A percentile compares a stretch with the other conserved stretches of the same genome.
These are phyloP conservation scores for Drosophila acutilabella DNA, from an alignment of 2,888 invertebrate species.

Conservation along the genomic window DNA sequence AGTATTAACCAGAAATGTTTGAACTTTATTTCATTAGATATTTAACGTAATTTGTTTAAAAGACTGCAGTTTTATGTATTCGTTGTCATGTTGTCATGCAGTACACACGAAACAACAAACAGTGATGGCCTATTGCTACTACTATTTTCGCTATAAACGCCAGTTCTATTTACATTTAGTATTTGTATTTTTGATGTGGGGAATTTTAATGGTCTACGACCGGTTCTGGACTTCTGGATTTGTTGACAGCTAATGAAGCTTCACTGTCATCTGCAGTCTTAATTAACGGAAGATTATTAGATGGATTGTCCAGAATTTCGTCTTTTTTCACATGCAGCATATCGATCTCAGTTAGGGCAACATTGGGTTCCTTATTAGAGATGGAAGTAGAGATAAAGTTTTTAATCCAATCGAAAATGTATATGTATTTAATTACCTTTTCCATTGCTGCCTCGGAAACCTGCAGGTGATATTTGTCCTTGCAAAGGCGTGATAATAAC, in stretches of 20 bases:
- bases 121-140: slow-evolving; percentile 15
- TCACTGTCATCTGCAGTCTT: slow-evolving; percentile 41
- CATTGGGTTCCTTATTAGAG: slow-evolving; percentile 78
- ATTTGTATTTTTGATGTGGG: slow-evolving; percentile 17
- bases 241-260: slow-evolving; percentile 9
- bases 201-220: slow-evolving; percentile 17
- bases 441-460: slow-evolving; percentile 86
- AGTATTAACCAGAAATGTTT: slow-evolving; percentile 43
- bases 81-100: slow-evolving; percentile 32
- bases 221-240: slow-evolving; percentile 31
- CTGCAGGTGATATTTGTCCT: slow-evolving; percentile 90
- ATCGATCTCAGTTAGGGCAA: slow-evolving; percentile 83
- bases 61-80: slow-evolving; percentile 32
- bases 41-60: slow-evolving; percentile 36
- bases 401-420: too few relatives aligned
- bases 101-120: slow-evolving; percentile 46
- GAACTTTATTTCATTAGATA: slow-evolving; percentile 38
- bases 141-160: slow-evolving; percentile 24
- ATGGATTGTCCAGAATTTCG: slow-evolving; percentile 65
- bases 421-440: slow-evolving; percentile 66
- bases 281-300: slow-evolving; percentile 48
- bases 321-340: slow-evolving; percentile 82
- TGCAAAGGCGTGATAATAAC: slow-evolving; percentile 88
- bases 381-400: background rate
- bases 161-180: slow-evolving; percentile 45